Conservation (phyloP, 2,113 vertebrate genomes). For the Larimichthys crocea region DNA sequence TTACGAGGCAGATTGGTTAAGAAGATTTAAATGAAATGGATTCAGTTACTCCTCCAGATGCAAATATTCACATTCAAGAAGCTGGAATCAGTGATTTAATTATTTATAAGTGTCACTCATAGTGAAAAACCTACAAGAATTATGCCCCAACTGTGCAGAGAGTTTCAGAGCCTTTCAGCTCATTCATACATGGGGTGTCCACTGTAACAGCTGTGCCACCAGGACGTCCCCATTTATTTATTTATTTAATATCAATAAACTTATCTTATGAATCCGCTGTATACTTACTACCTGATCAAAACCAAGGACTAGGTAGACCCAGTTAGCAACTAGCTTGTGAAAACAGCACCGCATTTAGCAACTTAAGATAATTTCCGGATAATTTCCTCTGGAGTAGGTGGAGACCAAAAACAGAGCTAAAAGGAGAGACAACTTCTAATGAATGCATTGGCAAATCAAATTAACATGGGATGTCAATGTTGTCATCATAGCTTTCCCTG, state of each 20-base stretch:
- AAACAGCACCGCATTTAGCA: too few relatives aligned
- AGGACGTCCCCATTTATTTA: too few relatives aligned
- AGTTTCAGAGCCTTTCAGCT: neutral
- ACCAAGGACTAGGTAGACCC: too few relatives aligned
- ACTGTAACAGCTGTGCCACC: too few relatives aligned
- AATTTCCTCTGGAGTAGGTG: neutral
- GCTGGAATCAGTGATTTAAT: too few relatives aligned
- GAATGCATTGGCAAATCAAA: neutral
- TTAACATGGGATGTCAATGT: neutral
- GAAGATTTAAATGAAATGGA: neutral
- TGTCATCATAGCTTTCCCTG: neutral
- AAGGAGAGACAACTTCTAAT: neutral
- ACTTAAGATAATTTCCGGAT: too few relatives aligned
- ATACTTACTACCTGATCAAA: too few relatives aligned
- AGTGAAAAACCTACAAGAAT: neutral
- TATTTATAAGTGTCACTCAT: neutral
- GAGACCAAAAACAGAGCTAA: neutral
- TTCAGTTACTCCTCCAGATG: neutral
- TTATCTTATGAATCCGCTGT: too few relatives aligned
- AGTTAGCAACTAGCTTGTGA: too few relatives aligned
- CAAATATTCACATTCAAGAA: too few relatives aligned
- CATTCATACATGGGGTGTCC: neutral
- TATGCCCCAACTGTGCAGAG: neutral
- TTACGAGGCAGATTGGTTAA: neutral
- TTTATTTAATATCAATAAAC: too few relatives aligned